Conservation (phyloP, 2,797 vertebrate genomes). For the Crenuchus spilurus region DNA sequence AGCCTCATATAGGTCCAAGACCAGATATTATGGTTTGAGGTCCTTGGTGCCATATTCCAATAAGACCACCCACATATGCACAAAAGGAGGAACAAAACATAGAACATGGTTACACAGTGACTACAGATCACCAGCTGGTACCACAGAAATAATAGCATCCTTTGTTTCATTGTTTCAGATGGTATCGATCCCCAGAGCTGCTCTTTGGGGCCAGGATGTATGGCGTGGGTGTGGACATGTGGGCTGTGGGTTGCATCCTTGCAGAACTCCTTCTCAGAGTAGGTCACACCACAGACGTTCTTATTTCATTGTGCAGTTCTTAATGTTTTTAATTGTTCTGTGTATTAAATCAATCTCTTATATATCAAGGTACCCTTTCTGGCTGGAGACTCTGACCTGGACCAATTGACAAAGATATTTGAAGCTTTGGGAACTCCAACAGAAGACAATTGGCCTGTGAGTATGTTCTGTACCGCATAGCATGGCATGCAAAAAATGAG, state of each 20-base stretch:
- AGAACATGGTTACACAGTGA: no score
- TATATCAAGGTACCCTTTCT: constrained; percentile 89
- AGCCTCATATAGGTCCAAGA: no score
- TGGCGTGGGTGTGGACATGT: constrained; percentile 96
- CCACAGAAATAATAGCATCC: no score
- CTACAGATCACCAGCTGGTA: no score
- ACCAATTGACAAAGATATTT: constrained; percentile 96
- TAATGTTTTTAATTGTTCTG: not conserved
- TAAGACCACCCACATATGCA: no score
- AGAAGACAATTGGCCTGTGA: constrained; percentile 94
- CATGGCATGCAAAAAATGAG: no score
- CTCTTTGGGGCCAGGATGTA: constrained; percentile 97
- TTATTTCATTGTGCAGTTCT: not conserved
- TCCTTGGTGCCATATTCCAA: no score
- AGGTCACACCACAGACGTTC: constrained; percentile 36
- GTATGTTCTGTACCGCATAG: constrained; percentile 55
- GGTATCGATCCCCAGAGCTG: constrained; percentile 95
- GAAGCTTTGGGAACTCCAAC: constrained; percentile 95
- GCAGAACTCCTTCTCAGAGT: constrained; percentile 94
- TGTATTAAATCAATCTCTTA: constrained; percentile 16
- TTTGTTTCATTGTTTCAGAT: constrained; percentile 83
- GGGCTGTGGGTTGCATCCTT: constrained; percentile 97
- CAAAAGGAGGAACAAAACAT: no score
- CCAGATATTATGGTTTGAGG: no score
- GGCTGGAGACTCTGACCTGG: constrained; percentile 95